Evolutionary conservation across 2,797 vertebrate genomes (phyloP), one percentile per base, ranked within the genome.

Genomic region (Eptatretus atami): DNA sequence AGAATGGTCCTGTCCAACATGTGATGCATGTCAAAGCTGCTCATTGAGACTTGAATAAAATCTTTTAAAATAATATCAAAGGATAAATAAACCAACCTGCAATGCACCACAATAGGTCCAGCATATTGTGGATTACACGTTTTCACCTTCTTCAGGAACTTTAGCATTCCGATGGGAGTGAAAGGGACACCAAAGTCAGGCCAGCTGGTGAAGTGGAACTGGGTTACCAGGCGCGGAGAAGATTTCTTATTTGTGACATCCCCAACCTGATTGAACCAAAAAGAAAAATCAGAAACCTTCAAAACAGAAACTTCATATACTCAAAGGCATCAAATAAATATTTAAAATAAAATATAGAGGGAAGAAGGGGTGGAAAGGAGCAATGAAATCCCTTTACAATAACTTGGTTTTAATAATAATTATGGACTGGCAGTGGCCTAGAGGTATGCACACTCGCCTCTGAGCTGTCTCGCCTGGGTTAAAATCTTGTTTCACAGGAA

Each of bases 201-300:
- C 88, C 90, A 98, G 76, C 86, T 94, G 72, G 90, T 95, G 72
- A 98, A 95, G 73, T 95, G 88, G 75, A 98, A 94, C 74, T 94
- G 90, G 19, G 86, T 98, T 73, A 98, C 80, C 64, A 95, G 78
- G 65, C 86, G 79, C 73, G 90, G 88, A 61, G 31, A 44, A 31
- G 87, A 84, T 71, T 95, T 98, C 74, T 95, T 94, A 68, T 87
- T 90, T 1, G 84, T 90, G 64, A 88, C 72, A 1, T 98, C 88
- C 0, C 90, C 90, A 14, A 94, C 88, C 90, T 95, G 71, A 1
- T 55, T 64, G 67, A 15, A 54, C 15, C 53, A 55, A 64, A 64
- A 52, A n/a, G 15, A 52, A 53, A n/a, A 3, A 66, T 53, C 61
- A 13, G 19, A 64, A 52, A 25, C 57, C 11, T 12, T 3, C 52